Evolutionary conservation across 1,140 invertebrate genomes (phyloP).

Genomic region (Formica exsecta): DNA sequence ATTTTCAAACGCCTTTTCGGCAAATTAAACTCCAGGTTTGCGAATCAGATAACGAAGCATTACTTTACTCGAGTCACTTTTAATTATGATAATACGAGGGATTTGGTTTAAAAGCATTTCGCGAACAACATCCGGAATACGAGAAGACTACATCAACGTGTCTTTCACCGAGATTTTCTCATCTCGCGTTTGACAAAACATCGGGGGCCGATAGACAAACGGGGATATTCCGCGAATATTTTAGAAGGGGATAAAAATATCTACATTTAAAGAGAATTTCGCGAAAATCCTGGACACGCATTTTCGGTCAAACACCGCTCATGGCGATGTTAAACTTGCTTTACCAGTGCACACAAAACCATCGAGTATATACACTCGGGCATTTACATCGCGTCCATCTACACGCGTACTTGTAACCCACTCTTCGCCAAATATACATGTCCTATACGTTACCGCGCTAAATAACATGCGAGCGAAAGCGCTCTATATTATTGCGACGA

Average conservation of each 20-base stretch:
- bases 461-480: slow-evolving; percentile 37
- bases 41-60: not conserved
- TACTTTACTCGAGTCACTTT: not conserved
- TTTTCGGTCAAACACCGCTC: slow-evolving; percentile 49
- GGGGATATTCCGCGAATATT: not conserved
- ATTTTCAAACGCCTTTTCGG: not conserved
- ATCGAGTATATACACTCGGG: slow-evolving; percentile 38
- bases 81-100: not conserved
- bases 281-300: slow-evolving; percentile 10
- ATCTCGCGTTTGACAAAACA: not conserved
- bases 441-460: not conserved
- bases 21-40: not conserved
- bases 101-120: not conserved
- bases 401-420: slow-evolving; percentile 50
- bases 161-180: not conserved
- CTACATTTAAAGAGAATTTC: not conserved
- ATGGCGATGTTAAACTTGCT: slow-evolving; percentile 59
- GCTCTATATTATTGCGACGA: slow-evolving; percentile 24
- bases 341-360: slow-evolving; percentile 42
- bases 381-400: slow-evolving; percentile 51
- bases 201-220: not conserved
- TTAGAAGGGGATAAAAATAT: not conserved
- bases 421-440: slow-evolving; percentile 43
- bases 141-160: not conserved
- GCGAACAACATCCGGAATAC: too few species aligned